Evolutionary conservation across 2,797 vertebrate genomes (phyloP).

Genomic region (Acanthis flammea): DNA sequence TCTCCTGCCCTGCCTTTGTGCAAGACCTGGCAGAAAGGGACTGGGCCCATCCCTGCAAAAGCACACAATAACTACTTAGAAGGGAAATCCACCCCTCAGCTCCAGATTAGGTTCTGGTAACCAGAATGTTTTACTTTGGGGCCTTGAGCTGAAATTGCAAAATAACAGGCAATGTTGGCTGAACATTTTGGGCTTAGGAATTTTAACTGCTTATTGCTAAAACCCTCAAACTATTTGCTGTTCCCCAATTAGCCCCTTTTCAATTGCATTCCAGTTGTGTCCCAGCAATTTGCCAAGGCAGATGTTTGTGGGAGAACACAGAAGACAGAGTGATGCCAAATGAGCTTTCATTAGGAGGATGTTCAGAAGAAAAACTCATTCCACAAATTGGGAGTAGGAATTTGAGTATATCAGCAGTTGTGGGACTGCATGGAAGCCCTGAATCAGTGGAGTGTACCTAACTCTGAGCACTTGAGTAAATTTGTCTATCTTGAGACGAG

Average conservation of each 20-base stretch:
- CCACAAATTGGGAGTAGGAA: neutral
- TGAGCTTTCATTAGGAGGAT: neutral
- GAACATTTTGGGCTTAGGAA: neutral
- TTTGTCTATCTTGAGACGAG: conserved; percentile 26
- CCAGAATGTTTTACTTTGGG: neutral
- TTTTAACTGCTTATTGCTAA: neutral
- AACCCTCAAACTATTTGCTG: neutral
- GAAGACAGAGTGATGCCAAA: neutral
- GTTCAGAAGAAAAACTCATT: conserved; percentile 11
- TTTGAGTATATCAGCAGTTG: neutral
- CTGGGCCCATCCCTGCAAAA: neutral
- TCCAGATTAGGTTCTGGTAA: neutral
- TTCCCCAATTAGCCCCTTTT: neutral
- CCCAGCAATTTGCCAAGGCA: neutral
- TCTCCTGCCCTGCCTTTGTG: neutral
- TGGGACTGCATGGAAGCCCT: neutral
- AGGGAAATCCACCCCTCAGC: neutral
- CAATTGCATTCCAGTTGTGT: neutral
- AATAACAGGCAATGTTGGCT: neutral
- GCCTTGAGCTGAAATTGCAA: neutral
- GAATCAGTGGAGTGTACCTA: neutral
- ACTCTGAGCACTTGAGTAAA: conserved; percentile 45
- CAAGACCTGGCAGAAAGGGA: neutral
- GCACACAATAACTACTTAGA: neutral
- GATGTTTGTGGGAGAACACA: conserved; percentile 11